Conservation (phyloP, 2,797 vertebrate genomes). For the Lophius americanus region DNA sequence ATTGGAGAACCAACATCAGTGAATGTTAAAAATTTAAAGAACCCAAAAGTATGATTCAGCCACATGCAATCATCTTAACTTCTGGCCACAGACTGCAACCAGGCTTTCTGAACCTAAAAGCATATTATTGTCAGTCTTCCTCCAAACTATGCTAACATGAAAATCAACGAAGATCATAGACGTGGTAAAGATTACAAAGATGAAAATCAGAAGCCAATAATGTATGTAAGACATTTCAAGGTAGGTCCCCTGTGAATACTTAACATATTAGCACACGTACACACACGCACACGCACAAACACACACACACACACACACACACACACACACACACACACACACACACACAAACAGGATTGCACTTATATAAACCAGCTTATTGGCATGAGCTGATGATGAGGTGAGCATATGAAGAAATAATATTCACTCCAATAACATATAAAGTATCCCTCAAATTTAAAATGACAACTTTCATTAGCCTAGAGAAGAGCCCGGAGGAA, state of each 20-base stretch:
- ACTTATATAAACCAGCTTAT: slow-evolving; percentile 3
- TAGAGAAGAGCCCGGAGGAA: slow-evolving; percentile 28
- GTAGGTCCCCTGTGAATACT: no score
- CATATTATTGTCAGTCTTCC: neutral
- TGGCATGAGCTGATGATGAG: slow-evolving; percentile 2
- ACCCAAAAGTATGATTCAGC: neutral
- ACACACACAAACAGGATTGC: neutral
- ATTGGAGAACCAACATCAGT: no score
- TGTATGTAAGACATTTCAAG: no score
- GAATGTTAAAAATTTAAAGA: neutral
- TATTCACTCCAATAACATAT: slow-evolving; percentile 9
- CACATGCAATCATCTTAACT: neutral
- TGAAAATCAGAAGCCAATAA: no score
- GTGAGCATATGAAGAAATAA: neutral
- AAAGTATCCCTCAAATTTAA: slow-evolving; percentile 22
- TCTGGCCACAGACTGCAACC: neutral
- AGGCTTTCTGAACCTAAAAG: neutral
- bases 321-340: neutral
- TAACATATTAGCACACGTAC: no score
- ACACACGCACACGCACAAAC: no score
- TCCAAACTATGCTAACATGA: neutral
- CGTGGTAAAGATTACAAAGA: no score
- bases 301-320: neutral
- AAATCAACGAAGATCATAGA: neutral
- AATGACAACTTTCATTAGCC: slow-evolving; percentile 29